A percentile compares a stretch with the other conserved stretches of the same genome.
These are phyloP conservation scores for Kryptopterus vitreolus DNA, from an alignment of 2,797 vertebrate genomes.

Conservation along the genomic window DNA sequence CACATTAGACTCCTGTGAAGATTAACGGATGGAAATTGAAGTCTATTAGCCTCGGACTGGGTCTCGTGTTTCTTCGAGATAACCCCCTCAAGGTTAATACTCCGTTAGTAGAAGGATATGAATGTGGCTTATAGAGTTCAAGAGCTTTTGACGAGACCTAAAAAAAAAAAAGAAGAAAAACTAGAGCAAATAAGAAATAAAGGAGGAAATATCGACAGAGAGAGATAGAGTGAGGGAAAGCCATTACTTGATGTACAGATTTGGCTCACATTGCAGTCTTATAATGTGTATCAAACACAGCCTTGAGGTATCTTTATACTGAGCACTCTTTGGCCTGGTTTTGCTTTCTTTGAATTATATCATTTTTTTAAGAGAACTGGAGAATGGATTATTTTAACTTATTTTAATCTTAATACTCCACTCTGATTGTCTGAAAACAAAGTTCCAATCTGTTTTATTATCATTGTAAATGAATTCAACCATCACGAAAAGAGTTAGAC, in stretches of 20 bases:
- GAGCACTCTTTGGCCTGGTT: neutral
- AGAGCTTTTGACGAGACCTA: conserved; percentile 7
- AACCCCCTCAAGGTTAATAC: conserved; percentile 35
- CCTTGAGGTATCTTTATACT: neutral
- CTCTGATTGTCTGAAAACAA: too few species aligned
- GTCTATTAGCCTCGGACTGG: conserved; percentile 20
- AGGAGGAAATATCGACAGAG: neutral
- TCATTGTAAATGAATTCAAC: too few species aligned
- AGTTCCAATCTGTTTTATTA: too few species aligned
- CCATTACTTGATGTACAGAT: conserved; percentile 24
- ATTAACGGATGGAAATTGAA: conserved; percentile 1
- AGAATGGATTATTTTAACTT: neutral
- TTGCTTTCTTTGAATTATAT: neutral
- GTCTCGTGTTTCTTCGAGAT: neutral
- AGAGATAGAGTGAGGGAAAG: neutral
- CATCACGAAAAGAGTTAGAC: too few species aligned
- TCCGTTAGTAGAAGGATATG: neutral
- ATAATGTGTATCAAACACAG: conserved; percentile 27
- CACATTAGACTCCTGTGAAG: neutral
- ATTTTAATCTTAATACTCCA: too few species aligned
- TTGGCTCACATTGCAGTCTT: conserved; percentile 45
- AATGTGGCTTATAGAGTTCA: conserved; percentile 1
- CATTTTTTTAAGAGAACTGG: neutral
- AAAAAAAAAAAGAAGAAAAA: conserved; percentile 20
- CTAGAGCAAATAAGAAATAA: conserved; percentile 32